Evolutionary conservation across 2,113 vertebrate genomes (phyloP).

Genomic region (Dicaeum eximium): DNA sequence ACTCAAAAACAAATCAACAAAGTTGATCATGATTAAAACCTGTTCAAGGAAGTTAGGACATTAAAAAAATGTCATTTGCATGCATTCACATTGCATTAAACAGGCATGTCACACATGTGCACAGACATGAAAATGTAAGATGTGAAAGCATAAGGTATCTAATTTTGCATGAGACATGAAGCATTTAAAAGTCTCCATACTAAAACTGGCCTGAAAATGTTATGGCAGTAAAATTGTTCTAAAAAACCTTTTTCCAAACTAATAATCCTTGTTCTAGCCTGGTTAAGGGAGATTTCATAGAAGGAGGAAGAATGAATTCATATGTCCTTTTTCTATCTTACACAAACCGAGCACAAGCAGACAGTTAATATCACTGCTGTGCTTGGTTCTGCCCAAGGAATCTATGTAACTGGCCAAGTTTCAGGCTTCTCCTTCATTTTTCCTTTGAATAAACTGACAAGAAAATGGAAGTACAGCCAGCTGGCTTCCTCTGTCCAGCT

Average conservation of each 20-base stretch:
- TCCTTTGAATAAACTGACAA: neutral
- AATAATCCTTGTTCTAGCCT: neutral
- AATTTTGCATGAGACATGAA: neutral
- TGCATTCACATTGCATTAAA: neutral
- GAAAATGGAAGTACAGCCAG: neutral
- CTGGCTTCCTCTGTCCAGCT: neutral
- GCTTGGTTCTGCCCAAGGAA: neutral
- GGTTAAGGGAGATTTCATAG: neutral
- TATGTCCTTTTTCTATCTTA: neutral
- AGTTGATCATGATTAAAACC: neutral
- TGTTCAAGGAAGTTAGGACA: neutral
- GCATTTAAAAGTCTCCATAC: neutral
- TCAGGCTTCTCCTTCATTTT: neutral
- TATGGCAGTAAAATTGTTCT: neutral
- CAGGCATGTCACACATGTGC: neutral
- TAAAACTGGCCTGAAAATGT: neutral
- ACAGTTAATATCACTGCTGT: neutral
- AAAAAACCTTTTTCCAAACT: neutral
- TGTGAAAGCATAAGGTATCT: neutral
- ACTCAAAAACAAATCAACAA: neutral
- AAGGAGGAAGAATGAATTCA: neutral
- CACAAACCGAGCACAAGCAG: neutral
- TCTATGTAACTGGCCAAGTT: neutral
- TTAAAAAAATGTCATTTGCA: neutral
- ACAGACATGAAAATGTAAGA: neutral